Base-by-base conservation (phyloP, 1,140 invertebrate species). In the Cecropterus lyciades region DNA sequence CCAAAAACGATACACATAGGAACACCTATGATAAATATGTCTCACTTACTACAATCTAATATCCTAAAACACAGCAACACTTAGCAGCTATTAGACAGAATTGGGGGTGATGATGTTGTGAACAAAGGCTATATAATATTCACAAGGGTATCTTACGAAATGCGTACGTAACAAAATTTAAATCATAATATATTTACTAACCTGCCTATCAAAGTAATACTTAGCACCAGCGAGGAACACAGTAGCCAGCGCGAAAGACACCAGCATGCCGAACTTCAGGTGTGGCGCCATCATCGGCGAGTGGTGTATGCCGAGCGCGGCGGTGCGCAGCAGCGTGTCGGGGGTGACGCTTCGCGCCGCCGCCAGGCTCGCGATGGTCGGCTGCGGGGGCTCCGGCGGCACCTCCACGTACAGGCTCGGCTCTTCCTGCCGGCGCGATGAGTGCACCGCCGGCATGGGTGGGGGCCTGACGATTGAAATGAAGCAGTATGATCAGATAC, bases 201-300 rank as follows among this genome's bases (percentile, higher is more conserved):
- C 95, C 86, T 95, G 93, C 77, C 94, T 91, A 75, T 95, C 94
- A 64, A 95, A 95, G 72, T 95, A 96, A 83, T 95, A 95, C 81
- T 95, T 95, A 0, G 94, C 94, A 15, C 93, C 94, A 1, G 93
- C 94, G 17, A 95, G 90, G 72, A 95, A 95, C 11, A 94, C 92
- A 8, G 94, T 94, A 3, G 94, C 94, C 14, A 96, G 75, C 10
- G 94, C 93, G 69, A 95, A 93, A 0, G 94, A 95, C 37, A 95
- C 94, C 77, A 94, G 94, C 90, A 95, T 94, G 15, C 94, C 94
- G 77, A 94, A 95, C 74, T 94, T 94, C 10, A 94, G 75, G 62
- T 94, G 93, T 13, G 93, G 89, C 1, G 93, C 93, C 87, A 94
- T 89, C 80, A 93, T 85, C 13, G 92, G 91, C 14, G 87, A 83